Evolutionary conservation across 2,888 invertebrate species (phyloP).

Genomic region (Meteorus colon): DNA sequence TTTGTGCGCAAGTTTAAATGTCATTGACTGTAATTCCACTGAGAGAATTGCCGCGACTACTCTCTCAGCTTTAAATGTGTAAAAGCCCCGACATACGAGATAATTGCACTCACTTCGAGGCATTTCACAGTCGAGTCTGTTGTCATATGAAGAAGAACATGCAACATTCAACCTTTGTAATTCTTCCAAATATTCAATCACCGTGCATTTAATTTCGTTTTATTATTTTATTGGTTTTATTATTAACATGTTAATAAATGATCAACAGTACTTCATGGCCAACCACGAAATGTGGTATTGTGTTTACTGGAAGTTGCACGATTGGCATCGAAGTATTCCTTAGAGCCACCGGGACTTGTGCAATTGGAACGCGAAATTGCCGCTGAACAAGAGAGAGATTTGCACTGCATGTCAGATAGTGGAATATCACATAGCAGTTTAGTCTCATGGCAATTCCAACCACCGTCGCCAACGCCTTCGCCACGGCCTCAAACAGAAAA

Average conservation of each 20-base stretch:
- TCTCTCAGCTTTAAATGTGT: slow-evolving; percentile 45
- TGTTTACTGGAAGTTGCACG: slow-evolving; percentile 90
- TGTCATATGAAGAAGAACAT: neutral
- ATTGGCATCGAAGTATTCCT: slow-evolving; percentile 83
- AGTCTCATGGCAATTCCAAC: slow-evolving; percentile 82
- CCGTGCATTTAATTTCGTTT: too few relatives aligned
- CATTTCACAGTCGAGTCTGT: neutral
- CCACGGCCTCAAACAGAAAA: slow-evolving; percentile 73
- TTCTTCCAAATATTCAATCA: too few relatives aligned
- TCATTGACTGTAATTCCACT: slow-evolving; percentile 47
- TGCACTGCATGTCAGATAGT: slow-evolving; percentile 76
- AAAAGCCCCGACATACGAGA: slow-evolving; percentile 39
- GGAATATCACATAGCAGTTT: slow-evolving; percentile 77
- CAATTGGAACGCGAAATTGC: slow-evolving; percentile 91
- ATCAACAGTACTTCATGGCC: slow-evolving; percentile 83
- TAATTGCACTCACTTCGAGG: slow-evolving; percentile 12
- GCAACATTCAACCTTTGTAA: too few relatives aligned
- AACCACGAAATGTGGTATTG: slow-evolving; percentile 88
- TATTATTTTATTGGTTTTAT: neutral
- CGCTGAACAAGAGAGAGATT: slow-evolving; percentile 82
- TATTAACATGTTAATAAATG: slow-evolving; percentile 4
- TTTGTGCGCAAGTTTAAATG: slow-evolving; percentile 51
- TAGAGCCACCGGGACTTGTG: slow-evolving; percentile 89
- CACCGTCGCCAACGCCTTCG: slow-evolving; percentile 71
- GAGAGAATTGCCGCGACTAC: slow-evolving; percentile 32